Base-by-base conservation (phyloP, 2,113 vertebrate species). In the Labrus mixtus region DNA sequence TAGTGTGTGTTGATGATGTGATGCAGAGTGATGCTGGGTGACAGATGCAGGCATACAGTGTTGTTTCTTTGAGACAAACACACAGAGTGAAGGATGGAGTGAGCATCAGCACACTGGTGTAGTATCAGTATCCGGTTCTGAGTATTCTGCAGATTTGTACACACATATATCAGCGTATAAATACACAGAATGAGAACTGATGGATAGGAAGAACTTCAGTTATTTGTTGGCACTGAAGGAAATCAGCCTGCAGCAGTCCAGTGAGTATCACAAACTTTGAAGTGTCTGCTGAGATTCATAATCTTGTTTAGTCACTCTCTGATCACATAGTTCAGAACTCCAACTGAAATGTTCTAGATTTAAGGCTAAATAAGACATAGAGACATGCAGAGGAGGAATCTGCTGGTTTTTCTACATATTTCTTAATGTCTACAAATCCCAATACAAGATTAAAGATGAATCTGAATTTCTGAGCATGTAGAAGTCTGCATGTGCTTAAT, bases 21-120 rank as follows among this genome's bases (percentile, higher is more conserved):
- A 45, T 17, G 58, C 68, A 19, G 22, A 45, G 60, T 73, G 72
- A 86, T 77, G 76, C 68, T 67, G 68, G 48, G 58, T 63, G 84
- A 84, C 79, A 80, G 79, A 43, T 57, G 69, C 51, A 68, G 74
- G 6, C 53, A 66, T 67, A 63, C 81, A 64, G 64, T 33, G 60
- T 43, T 43, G 68, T 81, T 66, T 70, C 57, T 68, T 63, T 68
- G 46, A 2, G 51, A 76, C 66, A 53, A 19, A 72, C 45, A 51
- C 43, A 68, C 23, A 23, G 50, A 55, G 16, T 10, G 50, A 53
- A 8, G 43, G 71, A 39, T 10, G 59, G 7, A 54, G n/a, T 23
- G 8, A 54, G n/a, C 8, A 54, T 54, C 51, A 54, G 20, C 10
- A 54, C n/a, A 23, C 20, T 22, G 8, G 11, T 15, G 11, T 45